phyloP scores from a whole-genome alignment of 2,888 invertebrate species.

The Pemphredon lugubris region DNA sequence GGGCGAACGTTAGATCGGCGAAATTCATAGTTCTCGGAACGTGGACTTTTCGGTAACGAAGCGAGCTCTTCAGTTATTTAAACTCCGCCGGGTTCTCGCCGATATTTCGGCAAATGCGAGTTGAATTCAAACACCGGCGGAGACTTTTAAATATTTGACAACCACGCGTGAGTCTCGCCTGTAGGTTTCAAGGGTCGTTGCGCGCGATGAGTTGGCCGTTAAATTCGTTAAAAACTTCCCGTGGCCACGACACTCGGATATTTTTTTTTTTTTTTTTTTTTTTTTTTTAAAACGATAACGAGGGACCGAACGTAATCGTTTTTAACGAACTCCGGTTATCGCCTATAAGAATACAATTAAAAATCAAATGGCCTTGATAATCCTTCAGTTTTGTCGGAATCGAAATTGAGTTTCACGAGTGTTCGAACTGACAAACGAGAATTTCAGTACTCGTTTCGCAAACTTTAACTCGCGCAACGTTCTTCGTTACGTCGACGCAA shows the following conservation, averaged over 20 bases:
- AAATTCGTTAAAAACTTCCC: slow-evolving; percentile 51
- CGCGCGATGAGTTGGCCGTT: slow-evolving; percentile 51
- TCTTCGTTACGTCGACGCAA: no score
- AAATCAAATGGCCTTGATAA: slow-evolving; percentile 23
- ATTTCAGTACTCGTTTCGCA: no score
- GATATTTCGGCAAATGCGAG: no score
- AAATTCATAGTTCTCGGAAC: no score
- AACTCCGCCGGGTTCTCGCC: no score
- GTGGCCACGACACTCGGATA: slow-evolving; percentile 7
- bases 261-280: no score
- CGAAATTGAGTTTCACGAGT: slow-evolving; percentile 11
- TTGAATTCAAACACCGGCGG: no score
- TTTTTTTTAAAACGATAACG: slow-evolving; percentile 47
- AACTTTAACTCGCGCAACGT: no score
- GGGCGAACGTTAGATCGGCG: no score
- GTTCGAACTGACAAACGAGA: background rate
- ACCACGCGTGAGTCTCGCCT: slow-evolving; percentile 20
- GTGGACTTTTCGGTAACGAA: no score
- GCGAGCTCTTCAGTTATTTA: no score
- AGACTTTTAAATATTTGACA: slow-evolving; percentile 17
- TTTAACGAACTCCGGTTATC: slow-evolving; percentile 44
- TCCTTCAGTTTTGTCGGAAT: background rate
- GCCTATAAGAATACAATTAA: slow-evolving; percentile 7
- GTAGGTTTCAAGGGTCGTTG: slow-evolving; percentile 57
- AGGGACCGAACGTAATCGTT: slow-evolving; percentile 28